Conservation (phyloP, 2,113 vertebrate genomes). For the Haemorhous mexicanus region DNA sequence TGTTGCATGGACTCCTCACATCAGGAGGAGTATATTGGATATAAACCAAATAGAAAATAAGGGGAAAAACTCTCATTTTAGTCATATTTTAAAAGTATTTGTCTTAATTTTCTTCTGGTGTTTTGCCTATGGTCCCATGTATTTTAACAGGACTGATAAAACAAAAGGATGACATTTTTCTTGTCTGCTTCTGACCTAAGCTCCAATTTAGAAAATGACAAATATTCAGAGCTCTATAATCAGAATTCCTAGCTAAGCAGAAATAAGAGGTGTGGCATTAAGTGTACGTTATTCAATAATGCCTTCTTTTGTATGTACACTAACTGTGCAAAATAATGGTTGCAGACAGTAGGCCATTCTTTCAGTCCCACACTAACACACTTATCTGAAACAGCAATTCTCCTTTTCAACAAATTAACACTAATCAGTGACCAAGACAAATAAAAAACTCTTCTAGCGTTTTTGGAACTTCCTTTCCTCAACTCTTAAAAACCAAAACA, state of each 20-base stretch:
- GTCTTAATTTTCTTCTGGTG: background rate
- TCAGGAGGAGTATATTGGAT: background rate
- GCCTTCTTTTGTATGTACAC: background rate
- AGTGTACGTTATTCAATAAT: background rate
- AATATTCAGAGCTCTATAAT: background rate
- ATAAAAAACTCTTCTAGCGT: background rate
- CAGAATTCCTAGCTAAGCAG: background rate
- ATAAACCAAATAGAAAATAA: background rate
- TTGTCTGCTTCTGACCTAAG: background rate
- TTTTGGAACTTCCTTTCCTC: background rate
- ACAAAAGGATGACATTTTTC: background rate
- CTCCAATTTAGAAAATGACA: background rate
- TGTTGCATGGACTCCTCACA: background rate
- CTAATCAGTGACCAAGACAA: background rate
- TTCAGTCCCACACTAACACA: background rate
- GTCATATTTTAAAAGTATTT: background rate
- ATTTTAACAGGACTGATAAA: background rate
- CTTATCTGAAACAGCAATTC: background rate
- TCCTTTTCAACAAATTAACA: background rate
- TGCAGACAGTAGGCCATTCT: background rate
- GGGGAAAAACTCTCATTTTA: accelerated
- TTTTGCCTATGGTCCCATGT: background rate
- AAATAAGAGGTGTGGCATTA: background rate
- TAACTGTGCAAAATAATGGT: background rate
- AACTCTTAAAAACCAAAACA: background rate